Base-by-base conservation (phyloP, 2,113 vertebrate species). In the Campylomormyrus tamandua region DNA sequence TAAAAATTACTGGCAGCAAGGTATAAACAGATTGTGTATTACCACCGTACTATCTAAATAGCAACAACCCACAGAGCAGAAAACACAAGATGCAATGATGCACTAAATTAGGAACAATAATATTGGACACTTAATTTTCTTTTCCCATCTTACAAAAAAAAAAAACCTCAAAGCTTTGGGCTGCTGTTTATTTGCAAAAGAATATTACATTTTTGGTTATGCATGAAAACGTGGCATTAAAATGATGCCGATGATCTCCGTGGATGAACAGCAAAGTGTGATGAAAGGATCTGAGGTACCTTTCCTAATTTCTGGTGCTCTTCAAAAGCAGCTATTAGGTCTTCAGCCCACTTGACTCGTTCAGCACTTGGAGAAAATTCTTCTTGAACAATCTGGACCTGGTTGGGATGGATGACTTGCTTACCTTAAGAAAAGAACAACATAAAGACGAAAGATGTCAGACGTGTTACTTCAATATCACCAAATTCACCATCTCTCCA, bases 101-200 rank as follows among this genome's bases (percentile, higher is more conserved):
- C 98, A 98, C 97, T 98, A 98, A 99, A 99, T 99, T 99, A 98
- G 97, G 96, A 97, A 98, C 97, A 96, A 97, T 97, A 97, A 95
- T 96, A 97, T 97, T 97, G 96, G 94, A 95, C 95, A 95, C 95
- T 97, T 98, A 98, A 98, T 98, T 98, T 97, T 96, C 95, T 96
- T 93, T 93, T 92, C 92, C 93, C 89, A 53, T 46, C 90, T 90
- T 45, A 56, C 53, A 21, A 21, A 58, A 58, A 62, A 56, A 56
- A 58, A 62, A 89, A 90, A 85, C 62, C 89, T 77, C 88, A 77
- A 27, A 90, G 80, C 90, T 86, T 83, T 48, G 85, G 66, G 89
- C 70, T 88, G 74, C 53, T 53, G 85, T 58, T 90, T 83, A 62
- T 77, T 88, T 66, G 70, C 86, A 62, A 35, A 52, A 62, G 42